Evolutionary conservation across 2,113 vertebrate species (phyloP).

Genomic region (Nesoenas mayeri): DNA sequence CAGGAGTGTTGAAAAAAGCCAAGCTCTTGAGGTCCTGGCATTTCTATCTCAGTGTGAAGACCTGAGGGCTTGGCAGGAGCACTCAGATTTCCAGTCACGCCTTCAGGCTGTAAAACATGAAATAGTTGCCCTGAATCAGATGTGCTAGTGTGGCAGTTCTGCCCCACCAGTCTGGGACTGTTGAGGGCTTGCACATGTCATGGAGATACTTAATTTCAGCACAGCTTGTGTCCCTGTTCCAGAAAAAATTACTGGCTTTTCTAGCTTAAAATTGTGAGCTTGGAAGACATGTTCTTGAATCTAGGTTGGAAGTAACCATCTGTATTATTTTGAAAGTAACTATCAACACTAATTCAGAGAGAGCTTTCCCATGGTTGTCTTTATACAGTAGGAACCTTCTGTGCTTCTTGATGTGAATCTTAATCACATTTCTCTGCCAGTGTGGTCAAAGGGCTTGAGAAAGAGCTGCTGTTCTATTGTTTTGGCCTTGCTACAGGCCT

Average conservation of each 20-base stretch:
- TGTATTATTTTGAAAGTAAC: not conserved
- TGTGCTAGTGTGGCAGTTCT: not conserved
- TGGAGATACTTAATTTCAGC: not conserved
- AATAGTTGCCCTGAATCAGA: not conserved
- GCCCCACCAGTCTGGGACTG: not conserved
- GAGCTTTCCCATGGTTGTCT: constrained; percentile 12
- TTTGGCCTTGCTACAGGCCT: not conserved
- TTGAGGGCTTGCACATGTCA: not conserved
- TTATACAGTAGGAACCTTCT: constrained; percentile 2
- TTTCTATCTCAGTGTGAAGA: not conserved
- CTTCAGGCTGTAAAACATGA: not conserved
- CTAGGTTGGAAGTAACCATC: not conserved
- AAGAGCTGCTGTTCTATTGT: constrained; percentile 27
- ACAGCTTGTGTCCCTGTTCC: not conserved
- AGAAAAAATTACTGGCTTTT: not conserved
- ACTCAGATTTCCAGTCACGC: not conserved
- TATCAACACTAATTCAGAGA: not conserved
- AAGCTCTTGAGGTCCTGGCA: not conserved
- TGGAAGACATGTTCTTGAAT: not conserved
- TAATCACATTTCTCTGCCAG: constrained; percentile 45
- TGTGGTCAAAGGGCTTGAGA: constrained; percentile 48
- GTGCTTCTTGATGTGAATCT: constrained; percentile 44
- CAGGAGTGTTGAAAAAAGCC: not conserved
- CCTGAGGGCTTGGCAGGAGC: not conserved
- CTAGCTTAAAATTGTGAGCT: not conserved